Evolutionary conservation across 2,797 vertebrate genomes (phyloP).

Genomic region (Dermochelys coriacea): DNA sequence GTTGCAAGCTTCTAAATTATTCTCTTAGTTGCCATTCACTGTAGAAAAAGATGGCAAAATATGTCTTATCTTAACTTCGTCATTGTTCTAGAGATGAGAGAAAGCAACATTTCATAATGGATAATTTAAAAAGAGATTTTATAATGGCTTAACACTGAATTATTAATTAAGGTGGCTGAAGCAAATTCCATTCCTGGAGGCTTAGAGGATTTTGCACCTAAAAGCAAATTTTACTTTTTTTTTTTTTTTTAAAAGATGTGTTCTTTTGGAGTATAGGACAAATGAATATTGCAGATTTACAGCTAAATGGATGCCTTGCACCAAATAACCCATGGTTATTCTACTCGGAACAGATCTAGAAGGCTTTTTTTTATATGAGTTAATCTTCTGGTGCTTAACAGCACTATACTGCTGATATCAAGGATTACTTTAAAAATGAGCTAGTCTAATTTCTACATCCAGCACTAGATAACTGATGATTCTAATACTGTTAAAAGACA

Average conservation of each 20-base stretch:
- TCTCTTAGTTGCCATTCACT: constrained; percentile 68
- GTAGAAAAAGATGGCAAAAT: neutral
- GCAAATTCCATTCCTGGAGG: neutral
- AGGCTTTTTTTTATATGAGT: neutral
- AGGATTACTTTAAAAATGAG: neutral
- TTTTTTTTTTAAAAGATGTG: neutral
- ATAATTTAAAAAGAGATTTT: constrained; percentile 32
- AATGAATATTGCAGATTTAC: neutral
- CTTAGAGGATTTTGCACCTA: constrained; percentile 17
- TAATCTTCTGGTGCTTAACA: accelerated
- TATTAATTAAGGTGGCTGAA: neutral
- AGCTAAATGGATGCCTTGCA: neutral
- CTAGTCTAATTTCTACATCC: neutral
- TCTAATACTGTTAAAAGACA: neutral
- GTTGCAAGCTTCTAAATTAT: constrained; percentile 32
- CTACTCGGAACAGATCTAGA: neutral
- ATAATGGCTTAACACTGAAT: neutral
- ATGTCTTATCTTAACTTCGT: neutral
- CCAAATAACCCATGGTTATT: neutral
- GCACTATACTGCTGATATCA: accelerated
- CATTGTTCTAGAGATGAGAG: neutral
- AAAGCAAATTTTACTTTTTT: neutral
- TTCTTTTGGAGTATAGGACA: neutral
- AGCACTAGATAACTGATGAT: neutral
- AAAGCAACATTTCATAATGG: neutral